These are phyloP conservation scores for Cephalopachus bancanus DNA, from an alignment of 2,797 vertebrate species.

Conservation along the genomic window DNA sequence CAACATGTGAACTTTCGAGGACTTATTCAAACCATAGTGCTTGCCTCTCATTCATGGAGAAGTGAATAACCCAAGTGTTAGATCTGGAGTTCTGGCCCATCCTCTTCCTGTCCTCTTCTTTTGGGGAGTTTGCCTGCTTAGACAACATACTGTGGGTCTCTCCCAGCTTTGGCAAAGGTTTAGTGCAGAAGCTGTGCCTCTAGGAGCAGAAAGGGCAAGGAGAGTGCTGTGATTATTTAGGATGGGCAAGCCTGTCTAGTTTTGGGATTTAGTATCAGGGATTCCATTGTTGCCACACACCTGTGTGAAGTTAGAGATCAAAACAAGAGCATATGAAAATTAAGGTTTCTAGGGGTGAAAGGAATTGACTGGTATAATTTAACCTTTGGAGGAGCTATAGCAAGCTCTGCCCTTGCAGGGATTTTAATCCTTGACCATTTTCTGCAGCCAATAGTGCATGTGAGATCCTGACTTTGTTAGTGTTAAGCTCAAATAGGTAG, in stretches of 20 bases:
- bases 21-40: not conserved
- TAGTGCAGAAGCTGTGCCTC: not conserved
- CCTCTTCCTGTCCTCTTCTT: not conserved
- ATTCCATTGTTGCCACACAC: not conserved
- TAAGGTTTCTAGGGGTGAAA: not conserved
- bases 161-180: not conserved
- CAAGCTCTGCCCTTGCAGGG: not conserved
- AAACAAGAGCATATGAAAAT: not conserved
- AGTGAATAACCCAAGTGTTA: not conserved
- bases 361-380: not conserved
- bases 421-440: not conserved
- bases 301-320: not conserved
- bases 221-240: not conserved
- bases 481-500: not conserved
- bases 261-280: not conserved
- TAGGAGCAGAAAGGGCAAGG: not conserved
- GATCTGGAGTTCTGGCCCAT: not conserved
- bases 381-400: not conserved
- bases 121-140: not conserved
- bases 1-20: not conserved
- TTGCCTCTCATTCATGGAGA: not conserved
- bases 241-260: not conserved
- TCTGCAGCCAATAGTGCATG: no score
- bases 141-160: not conserved
- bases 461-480: not conserved